Conservation (phyloP, 2,113 vertebrate species). For the Sisor rabdophorus region DNA sequence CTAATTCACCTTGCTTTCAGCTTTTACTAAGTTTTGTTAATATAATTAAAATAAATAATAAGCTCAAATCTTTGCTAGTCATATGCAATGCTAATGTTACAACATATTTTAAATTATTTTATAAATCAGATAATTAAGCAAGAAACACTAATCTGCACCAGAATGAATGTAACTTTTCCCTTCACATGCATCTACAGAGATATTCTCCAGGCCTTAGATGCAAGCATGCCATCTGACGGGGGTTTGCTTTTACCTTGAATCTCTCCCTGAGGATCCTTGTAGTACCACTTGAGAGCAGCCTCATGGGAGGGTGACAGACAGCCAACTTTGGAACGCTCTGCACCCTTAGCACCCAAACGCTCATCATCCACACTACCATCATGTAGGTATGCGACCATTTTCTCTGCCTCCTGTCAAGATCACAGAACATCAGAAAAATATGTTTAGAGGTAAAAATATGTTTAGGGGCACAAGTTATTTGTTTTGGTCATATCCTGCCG, state of each 20-base stretch:
- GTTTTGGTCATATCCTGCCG: too few relatives aligned
- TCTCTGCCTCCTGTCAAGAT: constrained; percentile 86
- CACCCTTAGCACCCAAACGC: constrained; percentile 78
- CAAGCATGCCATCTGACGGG: neutral
- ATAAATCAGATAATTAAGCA: neutral
- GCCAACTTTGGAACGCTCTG: constrained; percentile 81
- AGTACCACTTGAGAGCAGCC: constrained; percentile 97
- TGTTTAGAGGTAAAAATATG: too few relatives aligned
- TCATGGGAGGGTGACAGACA: constrained; percentile 82
- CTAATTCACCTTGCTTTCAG: too few relatives aligned
- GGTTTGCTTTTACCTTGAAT: constrained; percentile 80
- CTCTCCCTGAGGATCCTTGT: constrained; percentile 98
- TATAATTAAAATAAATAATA: too few relatives aligned
- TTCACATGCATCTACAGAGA: neutral
- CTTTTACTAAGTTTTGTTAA: too few relatives aligned
- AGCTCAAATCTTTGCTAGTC: too few relatives aligned
- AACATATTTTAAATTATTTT: too few relatives aligned
- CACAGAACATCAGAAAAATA: neutral
- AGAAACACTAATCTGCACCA: neutral
- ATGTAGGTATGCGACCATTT: constrained; percentile 97
- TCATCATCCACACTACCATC: constrained; percentile 90
- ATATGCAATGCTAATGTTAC: too few relatives aligned
- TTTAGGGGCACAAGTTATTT: too few relatives aligned
- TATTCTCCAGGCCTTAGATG: neutral
- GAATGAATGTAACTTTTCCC: neutral